Base-by-base conservation (phyloP, 2,888 invertebrate species). In the Laothoe populi region DNA sequence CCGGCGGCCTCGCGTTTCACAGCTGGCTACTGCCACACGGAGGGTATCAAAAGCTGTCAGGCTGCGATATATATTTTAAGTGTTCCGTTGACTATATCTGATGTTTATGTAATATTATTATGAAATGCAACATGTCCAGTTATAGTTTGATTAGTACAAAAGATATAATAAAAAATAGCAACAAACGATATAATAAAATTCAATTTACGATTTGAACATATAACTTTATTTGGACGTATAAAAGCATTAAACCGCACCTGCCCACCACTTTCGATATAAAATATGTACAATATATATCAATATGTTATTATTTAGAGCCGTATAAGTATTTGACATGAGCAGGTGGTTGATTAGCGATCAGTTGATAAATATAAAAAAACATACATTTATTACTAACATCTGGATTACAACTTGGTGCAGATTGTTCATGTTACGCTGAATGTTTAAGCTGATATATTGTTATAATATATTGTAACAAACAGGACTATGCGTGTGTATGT, bases 261-360 rank as follows among this genome's bases (percentile, higher is more conserved):
- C 38, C 21, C 5, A 11, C 35, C 35, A 58, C 58, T 58, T 42
- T 40, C 40, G n/a, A 40, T 16, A 13, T 24, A 44, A 26, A 45
- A 59, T 31, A 59, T 59, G 26, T 31, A 11, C 19, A 26, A 31
- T 53, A 31, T 49, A 48, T 48, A 31, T 49, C 26, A 49, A 49
- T 46, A 19, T 44, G 19, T 8, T 35, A 35, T 35, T 49, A 31
- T 53, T 53, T 16, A 8, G 16, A 35, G 10, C 4, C 31, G 3
- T 19, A 53, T 53, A 53, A 19, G 26, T 16, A 31, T 53, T 16
- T 31, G 3, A 26, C 49, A 26, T 31, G 7, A n/a, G 53, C 53
- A 53, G 53, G 31, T 53, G 53, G 26, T 48, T 1, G 16, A 7
- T n/a, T 10, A 35, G 16, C 10, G 16, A 31, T 8, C 0, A 19